These are phyloP conservation scores for Mohoua ochrocephala DNA, from an alignment of 2,113 vertebrate genomes.

Conservation along the genomic window DNA sequence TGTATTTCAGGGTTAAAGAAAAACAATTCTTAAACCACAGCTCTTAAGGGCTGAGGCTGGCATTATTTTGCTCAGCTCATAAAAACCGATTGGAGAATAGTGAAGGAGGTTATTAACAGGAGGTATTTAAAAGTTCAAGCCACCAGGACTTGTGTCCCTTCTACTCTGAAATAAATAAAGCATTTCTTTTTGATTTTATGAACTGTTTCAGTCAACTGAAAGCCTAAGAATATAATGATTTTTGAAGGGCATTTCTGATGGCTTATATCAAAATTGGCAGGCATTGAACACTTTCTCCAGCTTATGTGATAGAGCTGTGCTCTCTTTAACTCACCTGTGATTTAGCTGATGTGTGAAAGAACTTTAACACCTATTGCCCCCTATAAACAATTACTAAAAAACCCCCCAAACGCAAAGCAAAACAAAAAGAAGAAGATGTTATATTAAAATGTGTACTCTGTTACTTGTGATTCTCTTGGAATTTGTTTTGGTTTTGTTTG, in stretches of 20 bases:
- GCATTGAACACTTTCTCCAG: slow-evolving; percentile 5
- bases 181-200: slow-evolving; percentile 20
- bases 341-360: neutral
- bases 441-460: neutral
- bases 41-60: slow-evolving; percentile 14
- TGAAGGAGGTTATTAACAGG: slow-evolving; percentile 49
- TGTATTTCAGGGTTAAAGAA: slow-evolving; percentile 33
- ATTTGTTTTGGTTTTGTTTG: neutral
- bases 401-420: neutral
- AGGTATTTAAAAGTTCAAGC: slow-evolving; percentile 50
- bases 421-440: neutral
- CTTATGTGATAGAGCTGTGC: neutral
- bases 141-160: slow-evolving; percentile 30
- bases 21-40: slow-evolving; percentile 24
- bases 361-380: neutral
- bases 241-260: slow-evolving; percentile 29
- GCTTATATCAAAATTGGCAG: slow-evolving; percentile 30
- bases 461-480: neutral
- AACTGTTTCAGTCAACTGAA: slow-evolving; percentile 46
- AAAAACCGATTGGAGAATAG: slow-evolving; percentile 27
- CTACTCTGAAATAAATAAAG: slow-evolving; percentile 48
- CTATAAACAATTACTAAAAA: neutral
- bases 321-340: neutral
- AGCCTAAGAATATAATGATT: slow-evolving; percentile 22
- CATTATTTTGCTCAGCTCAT: slow-evolving; percentile 33